Conservation (phyloP, 2,113 vertebrate species). For the Pyxicephalus adspersus region DNA sequence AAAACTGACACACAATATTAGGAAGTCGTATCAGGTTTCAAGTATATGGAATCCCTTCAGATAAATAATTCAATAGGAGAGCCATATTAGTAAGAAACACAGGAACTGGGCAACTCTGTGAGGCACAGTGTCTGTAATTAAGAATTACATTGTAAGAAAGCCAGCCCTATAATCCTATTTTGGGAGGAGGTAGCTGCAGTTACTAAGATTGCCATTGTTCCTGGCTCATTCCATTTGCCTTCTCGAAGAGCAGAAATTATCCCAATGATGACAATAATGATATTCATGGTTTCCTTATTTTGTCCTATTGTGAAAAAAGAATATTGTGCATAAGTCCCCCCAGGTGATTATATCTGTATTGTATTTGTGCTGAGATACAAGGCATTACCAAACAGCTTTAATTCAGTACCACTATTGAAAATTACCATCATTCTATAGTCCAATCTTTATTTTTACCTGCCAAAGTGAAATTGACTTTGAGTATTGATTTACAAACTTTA, state of each 20-base stretch:
- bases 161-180: constrained; percentile 2
- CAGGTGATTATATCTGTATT: neutral
- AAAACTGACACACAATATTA: constrained; percentile 70
- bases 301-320: neutral
- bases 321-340: neutral
- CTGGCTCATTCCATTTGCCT: neutral
- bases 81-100: constrained; percentile 40
- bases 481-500: neutral
- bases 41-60: constrained; percentile 47
- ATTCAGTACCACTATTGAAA: neutral
- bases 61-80: constrained; percentile 54
- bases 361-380: neutral
- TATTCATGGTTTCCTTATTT: too few species aligned
- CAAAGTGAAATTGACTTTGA: neutral
- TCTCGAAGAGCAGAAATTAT: neutral
- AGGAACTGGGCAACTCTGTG: constrained; percentile 33
- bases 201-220: neutral
- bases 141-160: constrained; percentile 3
- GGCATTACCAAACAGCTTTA: neutral
- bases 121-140: constrained; percentile 35
- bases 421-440: neutral
- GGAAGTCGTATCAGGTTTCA: constrained; percentile 72
- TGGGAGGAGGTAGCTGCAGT: neutral
- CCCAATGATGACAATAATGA: neutral
- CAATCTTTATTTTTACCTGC: neutral